These are phyloP conservation scores for Rhynchonema sp. DNA, from an alignment of 2,888 invertebrate genomes.

Conservation along the genomic window DNA sequence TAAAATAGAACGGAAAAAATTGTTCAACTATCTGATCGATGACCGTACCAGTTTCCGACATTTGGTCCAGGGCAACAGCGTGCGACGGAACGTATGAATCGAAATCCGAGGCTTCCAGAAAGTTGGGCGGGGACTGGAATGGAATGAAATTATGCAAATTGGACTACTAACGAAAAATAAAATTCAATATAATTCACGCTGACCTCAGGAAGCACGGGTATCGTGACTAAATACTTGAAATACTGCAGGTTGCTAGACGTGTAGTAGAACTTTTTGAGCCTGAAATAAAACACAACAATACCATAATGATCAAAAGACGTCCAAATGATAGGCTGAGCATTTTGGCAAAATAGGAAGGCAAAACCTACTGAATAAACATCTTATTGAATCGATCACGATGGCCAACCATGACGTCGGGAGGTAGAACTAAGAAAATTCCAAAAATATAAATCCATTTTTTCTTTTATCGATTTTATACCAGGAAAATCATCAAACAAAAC, in stretches of 20 bases:
- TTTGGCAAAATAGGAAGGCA: neutral
- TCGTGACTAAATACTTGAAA: constrained; percentile 79
- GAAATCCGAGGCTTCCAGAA: constrained; percentile 72
- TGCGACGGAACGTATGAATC: constrained; percentile 82
- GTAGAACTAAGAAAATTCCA: constrained; percentile 40
- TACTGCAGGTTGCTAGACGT: constrained; percentile 83
- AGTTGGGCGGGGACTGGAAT: constrained; percentile 73
- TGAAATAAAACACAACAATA: constrained; percentile 16
- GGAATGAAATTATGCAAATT: too few species aligned
- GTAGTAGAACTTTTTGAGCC: constrained; percentile 70
- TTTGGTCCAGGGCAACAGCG: constrained; percentile 51
- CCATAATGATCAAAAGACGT: too few species aligned
- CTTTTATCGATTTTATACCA: neutral
- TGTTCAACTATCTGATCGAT: too few species aligned
- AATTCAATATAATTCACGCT: constrained; percentile 13
- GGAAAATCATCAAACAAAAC: constrained; percentile 12
- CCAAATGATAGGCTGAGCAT: too few species aligned
- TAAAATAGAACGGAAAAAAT: too few species aligned
- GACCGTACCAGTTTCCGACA: constrained; percentile 22
- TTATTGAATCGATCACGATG: constrained; percentile 71
- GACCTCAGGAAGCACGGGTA: constrained; percentile 73
- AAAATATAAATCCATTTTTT: neutral
- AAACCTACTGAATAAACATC: constrained; percentile 51
- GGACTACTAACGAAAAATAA: neutral
- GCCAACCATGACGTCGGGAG: constrained; percentile 69